Evolutionary conservation across 2,888 invertebrate genomes (phyloP).

Genomic region (Hermaeophaga mercurialis): DNA sequence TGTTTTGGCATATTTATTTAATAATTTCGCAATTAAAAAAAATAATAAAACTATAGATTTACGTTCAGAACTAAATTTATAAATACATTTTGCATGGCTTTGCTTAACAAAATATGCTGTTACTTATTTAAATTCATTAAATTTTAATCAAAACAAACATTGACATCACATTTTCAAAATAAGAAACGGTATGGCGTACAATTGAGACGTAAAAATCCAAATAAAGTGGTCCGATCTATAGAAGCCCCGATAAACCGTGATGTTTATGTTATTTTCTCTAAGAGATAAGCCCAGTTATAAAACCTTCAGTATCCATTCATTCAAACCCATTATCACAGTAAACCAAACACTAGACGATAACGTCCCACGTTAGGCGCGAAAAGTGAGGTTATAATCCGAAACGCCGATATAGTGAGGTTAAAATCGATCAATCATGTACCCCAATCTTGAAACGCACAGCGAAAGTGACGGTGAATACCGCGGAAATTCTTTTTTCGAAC

Average conservation of each 20-base stretch:
- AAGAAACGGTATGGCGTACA: too few species aligned
- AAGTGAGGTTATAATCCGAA: background rate
- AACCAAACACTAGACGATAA: background rate
- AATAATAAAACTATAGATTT: too few species aligned
- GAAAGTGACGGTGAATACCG: constrained; percentile 12
- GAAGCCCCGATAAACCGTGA: background rate
- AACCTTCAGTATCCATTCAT: background rate
- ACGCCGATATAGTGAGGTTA: background rate
- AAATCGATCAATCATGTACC: constrained; percentile 20
- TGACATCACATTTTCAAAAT: background rate
- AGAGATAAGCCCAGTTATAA: background rate
- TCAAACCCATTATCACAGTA: background rate
- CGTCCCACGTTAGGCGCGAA: too few species aligned
- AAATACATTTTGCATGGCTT: too few species aligned
- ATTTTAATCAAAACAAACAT: background rate
- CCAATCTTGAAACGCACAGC: constrained; percentile 26
- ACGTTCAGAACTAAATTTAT: too few species aligned
- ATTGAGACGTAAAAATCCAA: background rate
- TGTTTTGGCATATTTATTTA: too few species aligned
- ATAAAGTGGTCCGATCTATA: background rate
- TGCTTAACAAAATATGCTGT: too few species aligned
- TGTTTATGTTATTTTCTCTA: background rate
- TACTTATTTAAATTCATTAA: too few species aligned
- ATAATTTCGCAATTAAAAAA: too few species aligned
- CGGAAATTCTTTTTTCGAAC: constrained; percentile 39